Conservation (phyloP, 2,888 invertebrate species). For the Nemotelus pantherinus region DNA sequence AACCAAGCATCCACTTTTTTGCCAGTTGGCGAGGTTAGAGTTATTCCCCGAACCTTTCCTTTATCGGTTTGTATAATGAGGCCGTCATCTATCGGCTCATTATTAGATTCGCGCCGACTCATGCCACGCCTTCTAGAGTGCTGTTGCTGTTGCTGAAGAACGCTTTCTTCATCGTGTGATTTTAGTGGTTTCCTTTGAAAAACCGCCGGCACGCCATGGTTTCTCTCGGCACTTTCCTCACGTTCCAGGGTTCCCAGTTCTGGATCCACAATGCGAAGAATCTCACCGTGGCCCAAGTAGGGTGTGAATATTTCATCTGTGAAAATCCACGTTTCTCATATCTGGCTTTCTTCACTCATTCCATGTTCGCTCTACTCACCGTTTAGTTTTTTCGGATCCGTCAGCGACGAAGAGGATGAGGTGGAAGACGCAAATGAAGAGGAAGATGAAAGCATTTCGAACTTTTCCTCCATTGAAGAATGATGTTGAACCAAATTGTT, state of each 20-base stretch:
- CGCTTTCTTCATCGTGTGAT: neutral
- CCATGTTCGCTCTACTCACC: constrained; percentile 29
- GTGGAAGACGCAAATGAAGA: constrained; percentile 34
- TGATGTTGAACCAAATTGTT: constrained; percentile 43
- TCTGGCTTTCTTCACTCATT: no score
- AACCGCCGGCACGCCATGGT: neutral
- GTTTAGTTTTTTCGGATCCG: constrained; percentile 46
- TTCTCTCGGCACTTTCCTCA: constrained; percentile 51
- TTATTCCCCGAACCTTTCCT: constrained; percentile 80
- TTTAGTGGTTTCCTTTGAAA: neutral
- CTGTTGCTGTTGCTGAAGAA: constrained; percentile 60
- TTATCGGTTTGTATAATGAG: constrained; percentile 81
- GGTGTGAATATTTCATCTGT: constrained; percentile 60
- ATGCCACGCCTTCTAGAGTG: constrained; percentile 61
- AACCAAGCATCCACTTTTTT: constrained; percentile 86
- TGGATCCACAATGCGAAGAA: constrained; percentile 69
- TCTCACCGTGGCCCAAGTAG: constrained; percentile 69
- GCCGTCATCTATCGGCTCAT: constrained; percentile 71
- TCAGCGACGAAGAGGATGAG: constrained; percentile 41
- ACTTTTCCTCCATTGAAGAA: constrained; percentile 44
- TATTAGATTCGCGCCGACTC: constrained; percentile 59
- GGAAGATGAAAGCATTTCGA: constrained; percentile 39
- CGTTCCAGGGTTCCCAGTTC: constrained; percentile 67
- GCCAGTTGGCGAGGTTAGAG: constrained; percentile 77
- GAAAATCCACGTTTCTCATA: neutral